Evolutionary conservation across 2,113 vertebrate species (phyloP).

Genomic region (Eulemur rufifrons): DNA sequence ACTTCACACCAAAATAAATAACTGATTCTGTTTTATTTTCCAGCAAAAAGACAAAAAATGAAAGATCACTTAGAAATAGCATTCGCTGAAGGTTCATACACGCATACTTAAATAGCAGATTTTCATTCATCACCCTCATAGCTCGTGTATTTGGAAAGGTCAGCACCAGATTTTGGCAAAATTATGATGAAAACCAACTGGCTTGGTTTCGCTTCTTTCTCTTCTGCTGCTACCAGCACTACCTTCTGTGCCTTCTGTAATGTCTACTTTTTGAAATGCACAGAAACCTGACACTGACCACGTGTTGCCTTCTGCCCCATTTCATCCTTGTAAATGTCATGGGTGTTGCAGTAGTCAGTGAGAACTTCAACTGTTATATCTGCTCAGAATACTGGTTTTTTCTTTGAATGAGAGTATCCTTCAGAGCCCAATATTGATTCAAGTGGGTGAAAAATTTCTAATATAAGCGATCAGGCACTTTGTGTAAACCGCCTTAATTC

Average conservation of each 20-base stretch:
- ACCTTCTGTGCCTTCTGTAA: neutral
- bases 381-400: neutral
- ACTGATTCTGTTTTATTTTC: neutral
- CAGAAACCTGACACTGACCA: neutral
- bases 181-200: no score
- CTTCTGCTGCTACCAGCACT: no score
- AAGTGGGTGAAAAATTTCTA: neutral
- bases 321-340: neutral
- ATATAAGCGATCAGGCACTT: accelerated
- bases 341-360: no score
- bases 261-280: neutral
- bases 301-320: neutral
- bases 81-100: neutral
- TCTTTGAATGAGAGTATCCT: neutral
- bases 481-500: neutral
- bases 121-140: neutral
- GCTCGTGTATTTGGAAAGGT: accelerated
- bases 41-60: neutral
- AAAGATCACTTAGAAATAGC: neutral
- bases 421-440: neutral
- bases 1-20: neutral
- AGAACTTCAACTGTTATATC: accelerated
- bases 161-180: neutral
- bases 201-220: neutral
- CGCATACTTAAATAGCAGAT: neutral